Base-by-base conservation (phyloP, 37 sponge, comb jelly and placozoan species). In the Lycopodina hypogea region DNA sequence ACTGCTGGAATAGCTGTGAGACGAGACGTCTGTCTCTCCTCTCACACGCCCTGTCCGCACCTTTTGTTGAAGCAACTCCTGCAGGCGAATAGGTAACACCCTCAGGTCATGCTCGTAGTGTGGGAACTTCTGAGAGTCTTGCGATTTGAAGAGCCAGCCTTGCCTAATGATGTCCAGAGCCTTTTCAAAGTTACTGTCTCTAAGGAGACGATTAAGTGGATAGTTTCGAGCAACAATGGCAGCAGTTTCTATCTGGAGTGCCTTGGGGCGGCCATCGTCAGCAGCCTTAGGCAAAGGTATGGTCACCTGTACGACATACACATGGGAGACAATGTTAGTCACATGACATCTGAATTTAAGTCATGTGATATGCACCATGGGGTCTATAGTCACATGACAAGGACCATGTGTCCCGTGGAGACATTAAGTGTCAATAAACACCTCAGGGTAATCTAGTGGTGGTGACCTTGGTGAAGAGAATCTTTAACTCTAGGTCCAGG, bases 231-330 rank as follows among this genome's bases (percentile, higher is more conserved):
- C 26, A 23, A 50, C 37, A 30, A 91, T 91, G 37, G 83, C 74
- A 0, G 84, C 45, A 0, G 92, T 91, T 53, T 91, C 92, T 1
- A 87, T 17, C 71, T 91, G 92, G 15, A 91, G 78, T 11, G 92
- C 92, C 37, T 64, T 79, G 7, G 92, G 92, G 0, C 92, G 80
- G 42, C 84, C 84, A 51, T 57, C 52, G 19, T 50, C 65, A 17
- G 38, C 33, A 6, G 45, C 69, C 1, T 71, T 67, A 30, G 78
- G 79, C 14, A 91, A 37, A 26, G 92, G 92, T 18, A 91, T 15
- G 23, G 92, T 91, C 23, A 91, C 69, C 92, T 91, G 77, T 0
- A 35, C 38, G 34, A 71, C 59, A 56, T 7, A 37, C 71, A 39
- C 4, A 74, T 33, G 37, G 42, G 53, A 8, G 66, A 60, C 24